Evolutionary conservation across 2,888 invertebrate species (phyloP).

Genomic region (Rosalia funebris): DNA sequence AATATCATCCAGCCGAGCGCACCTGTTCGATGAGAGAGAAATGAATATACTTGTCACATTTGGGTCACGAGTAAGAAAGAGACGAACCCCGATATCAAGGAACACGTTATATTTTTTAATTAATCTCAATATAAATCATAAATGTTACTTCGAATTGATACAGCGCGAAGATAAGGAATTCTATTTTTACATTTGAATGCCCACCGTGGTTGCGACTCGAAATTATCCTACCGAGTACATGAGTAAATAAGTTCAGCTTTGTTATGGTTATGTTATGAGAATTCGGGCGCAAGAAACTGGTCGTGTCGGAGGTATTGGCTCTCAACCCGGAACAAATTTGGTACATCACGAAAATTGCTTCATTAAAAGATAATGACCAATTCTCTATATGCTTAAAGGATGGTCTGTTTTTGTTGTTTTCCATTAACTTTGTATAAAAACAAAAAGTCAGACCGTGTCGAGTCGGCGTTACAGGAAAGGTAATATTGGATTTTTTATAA

Average conservation of each 20-base stretch:
- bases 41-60: background rate
- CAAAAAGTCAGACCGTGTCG: background rate
- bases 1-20: conserved; percentile 23
- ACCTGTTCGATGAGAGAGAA: conserved; percentile 36
- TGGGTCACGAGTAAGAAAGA: conserved; percentile 1
- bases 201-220: background rate
- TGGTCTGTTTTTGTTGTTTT: background rate
- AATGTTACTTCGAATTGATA: conserved; percentile 17
- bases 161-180: background rate
- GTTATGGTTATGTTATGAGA: background rate
- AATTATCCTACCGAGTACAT: background rate
- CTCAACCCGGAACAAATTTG: conserved; percentile 25
- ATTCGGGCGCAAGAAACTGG: conserved; percentile 13
- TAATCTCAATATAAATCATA: conserved; percentile 21
- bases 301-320: conserved; percentile 5
- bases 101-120: conserved; percentile 30
- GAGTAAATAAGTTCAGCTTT: conserved; percentile 14
- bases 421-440: conserved; percentile 15
- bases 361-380: background rate
- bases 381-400: background rate
- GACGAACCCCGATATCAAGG: conserved; percentile 2
- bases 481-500: background rate
- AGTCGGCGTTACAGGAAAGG: background rate
- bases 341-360: conserved; percentile 13
- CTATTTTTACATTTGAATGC: conserved; percentile 13